Evolutionary conservation across 2,888 invertebrate species (phyloP).

Genomic region (Cosmopolites sordidus): DNA sequence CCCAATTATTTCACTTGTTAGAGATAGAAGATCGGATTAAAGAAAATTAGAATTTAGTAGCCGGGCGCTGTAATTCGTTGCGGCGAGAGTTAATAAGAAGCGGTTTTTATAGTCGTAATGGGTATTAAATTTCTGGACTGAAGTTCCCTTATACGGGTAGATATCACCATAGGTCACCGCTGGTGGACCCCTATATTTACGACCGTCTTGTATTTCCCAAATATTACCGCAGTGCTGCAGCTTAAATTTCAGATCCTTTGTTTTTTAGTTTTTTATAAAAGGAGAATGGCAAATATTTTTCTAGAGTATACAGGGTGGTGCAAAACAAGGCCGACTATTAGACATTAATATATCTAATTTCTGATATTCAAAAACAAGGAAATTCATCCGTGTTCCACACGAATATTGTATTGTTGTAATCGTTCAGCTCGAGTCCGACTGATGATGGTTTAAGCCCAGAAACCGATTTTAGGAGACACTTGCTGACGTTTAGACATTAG

Average conservation of each 20-base stretch:
- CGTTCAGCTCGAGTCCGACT: too few relatives aligned
- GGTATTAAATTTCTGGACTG: conserved; percentile 8
- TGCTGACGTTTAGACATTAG: too few relatives aligned
- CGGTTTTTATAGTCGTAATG: conserved; percentile 5
- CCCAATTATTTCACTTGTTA: conserved; percentile 19
- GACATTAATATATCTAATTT: too few relatives aligned
- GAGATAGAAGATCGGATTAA: conserved; percentile 5
- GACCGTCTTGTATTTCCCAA: background rate
- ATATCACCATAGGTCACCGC: background rate
- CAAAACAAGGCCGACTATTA: too few relatives aligned
- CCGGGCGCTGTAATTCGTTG: conserved; percentile 4
- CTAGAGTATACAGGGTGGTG: too few relatives aligned
- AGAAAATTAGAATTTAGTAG: conserved; percentile 12
- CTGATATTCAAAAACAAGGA: too few relatives aligned
- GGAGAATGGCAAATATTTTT: too few relatives aligned
- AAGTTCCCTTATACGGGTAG: background rate
- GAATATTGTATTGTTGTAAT: too few relatives aligned
- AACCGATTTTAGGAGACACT: too few relatives aligned
- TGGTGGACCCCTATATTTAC: conserved; percentile 9
- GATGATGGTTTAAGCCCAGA: too few relatives aligned
- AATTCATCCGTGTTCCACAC: too few relatives aligned
- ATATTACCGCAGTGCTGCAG: conserved; percentile 1
- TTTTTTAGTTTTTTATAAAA: too few relatives aligned
- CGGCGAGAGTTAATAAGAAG: background rate
- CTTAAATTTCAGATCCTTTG: conserved; percentile 3